Percentiles rank a stretch among this genome's conserved stretches.
These are phyloP conservation scores for Poecilia velifera DNA, from an alignment of 2,797 vertebrate species.

Conservation along the genomic window DNA sequence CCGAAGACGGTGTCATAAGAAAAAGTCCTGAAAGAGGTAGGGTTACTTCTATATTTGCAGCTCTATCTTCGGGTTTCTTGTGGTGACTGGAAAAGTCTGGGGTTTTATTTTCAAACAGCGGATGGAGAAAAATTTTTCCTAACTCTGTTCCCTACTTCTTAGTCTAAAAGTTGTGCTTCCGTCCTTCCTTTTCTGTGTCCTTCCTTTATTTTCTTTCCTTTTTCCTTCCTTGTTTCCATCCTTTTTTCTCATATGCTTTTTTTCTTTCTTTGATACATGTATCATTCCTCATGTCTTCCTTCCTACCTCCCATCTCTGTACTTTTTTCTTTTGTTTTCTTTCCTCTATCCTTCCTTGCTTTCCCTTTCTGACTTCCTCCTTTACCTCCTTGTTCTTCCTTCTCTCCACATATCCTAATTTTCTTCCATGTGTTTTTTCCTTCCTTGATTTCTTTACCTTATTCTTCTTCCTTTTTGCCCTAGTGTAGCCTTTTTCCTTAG, in stretches of 20 bases:
- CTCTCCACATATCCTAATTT: background rate
- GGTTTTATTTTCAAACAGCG: background rate
- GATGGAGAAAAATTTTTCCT: background rate
- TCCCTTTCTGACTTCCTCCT: background rate
- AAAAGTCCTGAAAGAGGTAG: conserved; percentile 93
- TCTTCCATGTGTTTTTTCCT: background rate
- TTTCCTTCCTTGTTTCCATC: background rate
- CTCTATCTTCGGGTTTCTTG: background rate
- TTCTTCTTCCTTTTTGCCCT: background rate
- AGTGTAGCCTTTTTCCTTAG: background rate
- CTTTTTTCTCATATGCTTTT: too few species aligned
- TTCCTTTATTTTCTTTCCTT: background rate
- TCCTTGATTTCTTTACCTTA: background rate
- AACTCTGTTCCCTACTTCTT: background rate
- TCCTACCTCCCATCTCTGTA: background rate
- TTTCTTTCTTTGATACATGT: background rate
- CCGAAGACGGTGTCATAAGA: conserved; percentile 84
- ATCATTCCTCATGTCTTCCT: background rate
- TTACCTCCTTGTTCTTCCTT: background rate
- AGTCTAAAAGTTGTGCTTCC: background rate
- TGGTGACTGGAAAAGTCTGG: background rate
- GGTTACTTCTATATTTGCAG: background rate
- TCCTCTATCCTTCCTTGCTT: background rate
- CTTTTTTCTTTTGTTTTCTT: background rate
- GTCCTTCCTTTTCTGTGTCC: background rate